Percentiles rank a stretch among this genome's conserved stretches.
Evolutionary conservation across 2,888 invertebrate genomes (phyloP).

Genomic region (Cerastis rubricosa): DNA sequence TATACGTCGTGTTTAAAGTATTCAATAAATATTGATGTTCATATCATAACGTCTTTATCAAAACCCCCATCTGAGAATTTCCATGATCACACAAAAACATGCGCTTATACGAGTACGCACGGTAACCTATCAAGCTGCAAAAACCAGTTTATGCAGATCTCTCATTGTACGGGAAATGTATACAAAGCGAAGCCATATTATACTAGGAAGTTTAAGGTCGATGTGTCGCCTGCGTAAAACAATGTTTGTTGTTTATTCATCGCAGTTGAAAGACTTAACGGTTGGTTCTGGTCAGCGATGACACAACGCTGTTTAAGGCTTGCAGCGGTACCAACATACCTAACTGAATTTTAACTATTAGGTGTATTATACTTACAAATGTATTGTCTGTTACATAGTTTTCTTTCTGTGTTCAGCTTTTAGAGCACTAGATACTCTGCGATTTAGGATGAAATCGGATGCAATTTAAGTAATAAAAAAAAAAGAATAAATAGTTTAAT

Average conservation of each 20-base stretch:
- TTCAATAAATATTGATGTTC: neutral
- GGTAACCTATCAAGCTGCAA: too few relatives aligned
- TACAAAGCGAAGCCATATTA: too few relatives aligned
- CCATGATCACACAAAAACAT: constrained; percentile 47
- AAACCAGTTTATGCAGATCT: too few relatives aligned
- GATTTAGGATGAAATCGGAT: neutral
- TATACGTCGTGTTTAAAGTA: neutral
- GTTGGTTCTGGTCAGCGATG: constrained; percentile 42
- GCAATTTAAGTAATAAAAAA: too few relatives aligned
- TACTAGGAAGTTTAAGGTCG: too few relatives aligned
- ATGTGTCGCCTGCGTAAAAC: neutral
- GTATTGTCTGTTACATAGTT: neutral
- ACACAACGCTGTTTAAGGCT: constrained; percentile 42
- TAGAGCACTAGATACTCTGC: neutral
- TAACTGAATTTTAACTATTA: constrained; percentile 47
- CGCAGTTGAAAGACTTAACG: constrained; percentile 54
- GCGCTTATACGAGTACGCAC: neutral
- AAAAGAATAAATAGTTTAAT: too few relatives aligned
- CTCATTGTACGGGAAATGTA: too few relatives aligned
- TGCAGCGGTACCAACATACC: constrained; percentile 48
- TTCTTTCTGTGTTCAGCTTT: constrained; percentile 2
- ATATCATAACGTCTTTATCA: constrained; percentile 22
- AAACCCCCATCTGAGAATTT: constrained; percentile 34
- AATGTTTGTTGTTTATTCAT: constrained; percentile 52
- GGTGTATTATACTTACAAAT: constrained; percentile 21